Evolutionary conservation across 1,140 invertebrate genomes (phyloP).

Genomic region (Drosophila orena): DNA sequence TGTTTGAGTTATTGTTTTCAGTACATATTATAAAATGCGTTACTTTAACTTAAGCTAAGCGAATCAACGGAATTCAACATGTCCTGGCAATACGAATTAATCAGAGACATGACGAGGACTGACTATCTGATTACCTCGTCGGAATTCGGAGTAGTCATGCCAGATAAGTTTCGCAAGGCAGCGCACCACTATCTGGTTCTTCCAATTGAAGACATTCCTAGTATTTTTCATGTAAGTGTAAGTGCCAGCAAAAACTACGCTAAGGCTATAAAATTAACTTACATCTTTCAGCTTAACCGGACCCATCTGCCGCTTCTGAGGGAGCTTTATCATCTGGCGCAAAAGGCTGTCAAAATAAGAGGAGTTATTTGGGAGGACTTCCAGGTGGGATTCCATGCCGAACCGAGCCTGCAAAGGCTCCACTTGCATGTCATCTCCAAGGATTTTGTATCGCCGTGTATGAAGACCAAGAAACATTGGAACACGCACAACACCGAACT

Average conservation of each 20-base stretch:
- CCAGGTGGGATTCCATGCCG: conserved; percentile 92
- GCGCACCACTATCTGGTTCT: conserved; percentile 92
- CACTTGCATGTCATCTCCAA: conserved; percentile 96
- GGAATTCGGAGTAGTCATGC: conserved; percentile 89
- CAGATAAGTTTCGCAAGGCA: conserved; percentile 92
- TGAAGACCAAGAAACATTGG: conserved; percentile 96
- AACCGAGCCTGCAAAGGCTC: conserved; percentile 93
- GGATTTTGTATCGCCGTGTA: conserved; percentile 92
- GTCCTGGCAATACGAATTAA: conserved; percentile 87
- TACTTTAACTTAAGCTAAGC: too few relatives aligned
- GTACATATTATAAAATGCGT: neutral
- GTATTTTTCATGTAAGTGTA: conserved; percentile 86
- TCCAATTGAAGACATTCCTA: conserved; percentile 90
- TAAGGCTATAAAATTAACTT: neutral
- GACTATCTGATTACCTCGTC: conserved; percentile 88
- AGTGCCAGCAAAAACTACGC: neutral
- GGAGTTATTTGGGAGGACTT: conserved; percentile 85
- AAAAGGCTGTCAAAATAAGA: conserved; percentile 86
- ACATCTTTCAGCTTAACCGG: conserved; percentile 84
- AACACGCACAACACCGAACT: conserved; percentile 94
- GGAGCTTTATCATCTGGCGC: conserved; percentile 90
- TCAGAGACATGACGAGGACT: conserved; percentile 90
- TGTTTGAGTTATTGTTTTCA: conserved; percentile 5
- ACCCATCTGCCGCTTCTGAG: conserved; percentile 89
- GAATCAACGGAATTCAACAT: conserved; percentile 7